Conservation (phyloP, 2,113 vertebrate genomes). For the Toxotes jaculatrix region DNA sequence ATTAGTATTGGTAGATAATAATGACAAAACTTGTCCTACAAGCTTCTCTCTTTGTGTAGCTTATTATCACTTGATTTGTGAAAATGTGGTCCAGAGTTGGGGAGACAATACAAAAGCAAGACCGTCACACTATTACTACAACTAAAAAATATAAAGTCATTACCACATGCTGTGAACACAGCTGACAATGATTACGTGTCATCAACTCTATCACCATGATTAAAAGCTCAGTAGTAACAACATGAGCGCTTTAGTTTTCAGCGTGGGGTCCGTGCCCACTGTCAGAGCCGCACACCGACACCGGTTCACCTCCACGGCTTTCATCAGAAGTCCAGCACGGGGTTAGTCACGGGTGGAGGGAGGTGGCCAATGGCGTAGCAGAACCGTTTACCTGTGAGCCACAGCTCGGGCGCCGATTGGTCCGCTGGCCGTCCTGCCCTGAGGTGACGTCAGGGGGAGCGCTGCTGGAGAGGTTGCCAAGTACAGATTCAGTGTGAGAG, state of each 20-base stretch:
- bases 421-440: slow-evolving; percentile 18
- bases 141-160: neutral
- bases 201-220: neutral
- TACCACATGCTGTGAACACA: neutral
- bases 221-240: neutral
- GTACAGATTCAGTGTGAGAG: slow-evolving; percentile 30
- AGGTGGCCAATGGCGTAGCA: neutral
- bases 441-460: slow-evolving; percentile 60
- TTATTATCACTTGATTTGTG: no score
- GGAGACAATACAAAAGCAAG: neutral
- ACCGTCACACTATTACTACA: neutral
- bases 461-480: slow-evolving; percentile 38
- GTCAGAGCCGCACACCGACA: neutral
- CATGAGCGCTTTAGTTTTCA: neutral
- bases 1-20: no score
- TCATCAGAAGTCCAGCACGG: neutral
- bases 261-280: neutral
- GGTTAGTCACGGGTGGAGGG: neutral
- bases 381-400: slow-evolving; percentile 57
- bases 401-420: slow-evolving; percentile 58
- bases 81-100: neutral
- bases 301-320: neutral
- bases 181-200: neutral
- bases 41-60: no score
- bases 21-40: no score